Percentiles rank a stretch among this genome's conserved stretches.
These are phyloP conservation scores for Premnoplex brunnescens DNA, from an alignment of 2,797 vertebrate genomes.

Conservation along the genomic window DNA sequence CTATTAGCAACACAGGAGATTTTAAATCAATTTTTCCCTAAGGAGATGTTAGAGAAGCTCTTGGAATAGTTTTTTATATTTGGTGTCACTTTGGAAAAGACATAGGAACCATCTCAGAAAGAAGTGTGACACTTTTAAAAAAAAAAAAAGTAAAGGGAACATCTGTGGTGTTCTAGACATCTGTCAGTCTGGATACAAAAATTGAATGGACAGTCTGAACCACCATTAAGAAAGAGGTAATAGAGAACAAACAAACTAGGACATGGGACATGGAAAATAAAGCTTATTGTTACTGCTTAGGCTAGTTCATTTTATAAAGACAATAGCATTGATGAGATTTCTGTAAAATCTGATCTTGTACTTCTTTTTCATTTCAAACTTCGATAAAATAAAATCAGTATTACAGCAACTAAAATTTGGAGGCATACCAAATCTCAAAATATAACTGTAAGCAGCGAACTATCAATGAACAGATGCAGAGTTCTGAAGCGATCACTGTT, in stretches of 20 bases:
- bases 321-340: fast-evolving
- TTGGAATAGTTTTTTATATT: not conserved
- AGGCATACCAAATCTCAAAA: not conserved
- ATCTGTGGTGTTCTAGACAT: not conserved
- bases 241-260: not conserved
- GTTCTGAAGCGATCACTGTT: not conserved
- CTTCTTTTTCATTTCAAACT: not conserved
- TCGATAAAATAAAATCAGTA: not conserved
- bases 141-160: not conserved
- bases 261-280: not conserved
- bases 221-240: not conserved
- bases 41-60: not conserved
- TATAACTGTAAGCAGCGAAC: not conserved
- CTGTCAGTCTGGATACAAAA: not conserved
- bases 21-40: not conserved
- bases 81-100: not conserved
- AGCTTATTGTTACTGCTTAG: not conserved
- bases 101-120: not conserved
- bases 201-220: not conserved
- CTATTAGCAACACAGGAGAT: not conserved
- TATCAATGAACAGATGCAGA: not conserved
- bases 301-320: not conserved
- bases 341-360: not conserved
- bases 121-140: not conserved
- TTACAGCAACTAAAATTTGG: not conserved